Evolutionary conservation across 2,888 invertebrate genomes (phyloP), one percentile per base, ranked within the genome.

Genomic region (Polyommatus iphigenia): DNA sequence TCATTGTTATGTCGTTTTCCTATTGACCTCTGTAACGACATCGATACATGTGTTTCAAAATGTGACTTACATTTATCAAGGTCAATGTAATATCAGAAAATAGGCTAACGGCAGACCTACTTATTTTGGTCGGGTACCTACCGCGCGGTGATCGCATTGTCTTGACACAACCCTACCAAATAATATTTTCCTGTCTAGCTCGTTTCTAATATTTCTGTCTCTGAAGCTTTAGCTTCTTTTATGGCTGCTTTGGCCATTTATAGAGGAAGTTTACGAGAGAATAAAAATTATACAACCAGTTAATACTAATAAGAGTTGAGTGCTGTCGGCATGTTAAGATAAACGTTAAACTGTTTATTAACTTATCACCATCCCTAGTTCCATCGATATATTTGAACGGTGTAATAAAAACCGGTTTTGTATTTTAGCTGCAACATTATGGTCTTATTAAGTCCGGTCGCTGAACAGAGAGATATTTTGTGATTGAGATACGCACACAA

Each of bases 271-370:
- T 67, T 67, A 67, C 29, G 67, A 67, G 67, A 67, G 67, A 29
- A 67, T 67, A 67, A 67, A 67, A 67, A 67, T 32, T 67, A 67
- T 67, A 67, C 67, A 67, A 67, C 67, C 67, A 29, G 67, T 67
- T 67, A 67, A 67, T 32, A 15, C 67, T 67, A 67, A 67, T 67
- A 32, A 67, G 67, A 29, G 67, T 18, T 18, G 67, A 67, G 67
- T 67, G 62, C 24, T 62, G 67, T 29, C 29, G 29, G 29, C 67
- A 67, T 67, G 67, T 29, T 67, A 18, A 29, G 29, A 67, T 67
- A 24, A 62, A 67, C 67, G 15, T 29, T 67, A 13, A 67, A 67
- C 5, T 29, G 13, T 24, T 15, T 67, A 29, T 67, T 29, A 62
- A 13, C 62, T 62, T 62, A 67, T 15, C 5, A 29, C 29, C 67